Percentiles rank a stretch among this genome's conserved stretches.
phyloP scores from a whole-genome alignment of 2,888 invertebrate species.

The Cataglyphis albicans region DNA sequence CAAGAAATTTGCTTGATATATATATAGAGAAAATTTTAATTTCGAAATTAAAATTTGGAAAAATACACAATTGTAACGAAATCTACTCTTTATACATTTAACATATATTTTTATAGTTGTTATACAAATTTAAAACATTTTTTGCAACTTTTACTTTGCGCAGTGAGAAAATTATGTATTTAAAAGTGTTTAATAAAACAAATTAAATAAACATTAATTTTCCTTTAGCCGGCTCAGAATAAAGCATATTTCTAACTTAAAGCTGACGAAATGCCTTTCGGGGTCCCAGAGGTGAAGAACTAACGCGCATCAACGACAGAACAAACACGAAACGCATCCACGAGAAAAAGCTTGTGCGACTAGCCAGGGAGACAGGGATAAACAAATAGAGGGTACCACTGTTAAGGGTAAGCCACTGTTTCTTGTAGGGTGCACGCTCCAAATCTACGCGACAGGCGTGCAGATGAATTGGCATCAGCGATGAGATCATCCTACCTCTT shows the following conservation, averaged over 20 bases:
- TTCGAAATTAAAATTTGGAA: neutral
- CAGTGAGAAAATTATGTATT: neutral
- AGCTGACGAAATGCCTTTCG: constrained; percentile 31
- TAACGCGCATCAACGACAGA: constrained; percentile 55
- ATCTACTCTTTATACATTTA: neutral
- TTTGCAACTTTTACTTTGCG: neutral
- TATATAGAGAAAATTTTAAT: neutral
- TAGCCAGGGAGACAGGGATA: constrained; percentile 62
- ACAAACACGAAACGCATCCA: constrained; percentile 66
- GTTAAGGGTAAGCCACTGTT: constrained; percentile 57
- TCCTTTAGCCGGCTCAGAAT: neutral
- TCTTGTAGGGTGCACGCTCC: constrained; percentile 55
- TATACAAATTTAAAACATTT: neutral
- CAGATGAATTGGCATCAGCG: constrained; percentile 43
- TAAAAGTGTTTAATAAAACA: neutral
- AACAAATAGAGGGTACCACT: constrained; percentile 71
- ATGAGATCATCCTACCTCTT: constrained; percentile 59
- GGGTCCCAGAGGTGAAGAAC: constrained; percentile 21
- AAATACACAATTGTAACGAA: neutral
- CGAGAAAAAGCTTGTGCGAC: constrained; percentile 63
- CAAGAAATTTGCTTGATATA: neutral
- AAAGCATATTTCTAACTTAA: constrained; percentile 57
- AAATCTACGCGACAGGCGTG: constrained; percentile 48
- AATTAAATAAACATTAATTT: constrained; percentile 67
- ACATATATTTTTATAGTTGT: neutral